Evolutionary conservation across 1,140 invertebrate genomes (phyloP), one percentile per base, ranked within the genome.

Genomic region (Drosophila mojavensis): DNA sequence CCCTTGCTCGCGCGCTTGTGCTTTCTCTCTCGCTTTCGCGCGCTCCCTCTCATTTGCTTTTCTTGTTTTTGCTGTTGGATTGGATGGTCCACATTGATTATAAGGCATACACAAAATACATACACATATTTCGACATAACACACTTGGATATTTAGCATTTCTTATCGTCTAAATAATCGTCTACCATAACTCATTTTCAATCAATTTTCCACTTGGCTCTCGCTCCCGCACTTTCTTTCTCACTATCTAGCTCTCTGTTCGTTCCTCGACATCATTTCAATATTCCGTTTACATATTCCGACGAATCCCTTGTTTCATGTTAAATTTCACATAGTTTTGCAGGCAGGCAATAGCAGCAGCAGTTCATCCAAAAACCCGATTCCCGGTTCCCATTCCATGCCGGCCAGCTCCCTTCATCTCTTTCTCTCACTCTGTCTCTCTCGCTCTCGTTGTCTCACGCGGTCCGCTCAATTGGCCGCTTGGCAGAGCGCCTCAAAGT

Each of bases 401-500:
- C 50, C 26, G 15, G 33, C 17, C 28, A 63, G 30, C 43, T 58
- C 36, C 43, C 36, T 30, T 30, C 28, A 5, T 30, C 28, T 30
- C 5, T 6, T 30, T 30, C 45, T 47, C 15, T 24, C 39, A 2
- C 24, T 26, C 61, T 33, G 39, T 15, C 9, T 36, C 20, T 54
- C 28, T 54, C 56, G n/a, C 39, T 24, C n/a, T 9, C 15, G 2
- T 7, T 45, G 13, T 26, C 20, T 26, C 4, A 26, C 30, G 30
- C 3, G 30, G 26, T 17, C 4, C 39, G 15, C 15, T 78, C 13
- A 73, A n/a, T 79, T 71, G 28, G 39, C 45, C 48, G 64, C 30
- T 39, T 82, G 90, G 91, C 96, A 96, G 88, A 96, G 94, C 67
- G 93, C 85, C 28, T 94, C 83, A 78, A 96, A 96, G 79, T 94